Percentiles rank a stretch among this genome's conserved stretches.
Evolutionary conservation across 2,113 vertebrate species (phyloP).

Genomic region (Numenius arquata): DNA sequence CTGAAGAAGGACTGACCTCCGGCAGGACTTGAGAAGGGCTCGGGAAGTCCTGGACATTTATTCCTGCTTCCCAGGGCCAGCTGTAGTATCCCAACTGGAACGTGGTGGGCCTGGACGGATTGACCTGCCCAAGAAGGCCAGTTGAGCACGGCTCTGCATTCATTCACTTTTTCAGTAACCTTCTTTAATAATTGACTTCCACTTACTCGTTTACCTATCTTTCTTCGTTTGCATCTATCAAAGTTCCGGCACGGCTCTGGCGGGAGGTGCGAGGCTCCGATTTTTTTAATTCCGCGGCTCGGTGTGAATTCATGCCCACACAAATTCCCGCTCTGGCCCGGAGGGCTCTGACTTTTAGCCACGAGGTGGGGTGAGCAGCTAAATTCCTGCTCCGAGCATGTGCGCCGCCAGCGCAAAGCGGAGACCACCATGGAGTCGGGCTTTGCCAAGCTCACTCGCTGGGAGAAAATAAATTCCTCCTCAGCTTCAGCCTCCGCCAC

Average conservation of each 20-base stretch:
- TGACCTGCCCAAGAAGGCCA: background rate
- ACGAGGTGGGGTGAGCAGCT: constrained; percentile 64
- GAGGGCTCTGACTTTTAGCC: constrained; percentile 61
- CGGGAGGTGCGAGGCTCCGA: background rate
- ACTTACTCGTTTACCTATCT: constrained; percentile 33
- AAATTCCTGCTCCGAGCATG: constrained; percentile 42
- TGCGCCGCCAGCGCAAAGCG: background rate
- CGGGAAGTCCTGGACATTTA: background rate
- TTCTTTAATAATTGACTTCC: constrained; percentile 20
- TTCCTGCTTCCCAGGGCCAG: background rate
- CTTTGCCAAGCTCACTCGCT: background rate
- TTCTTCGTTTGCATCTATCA: constrained; percentile 2
- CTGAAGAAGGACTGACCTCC: background rate
- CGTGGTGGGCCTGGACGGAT: background rate
- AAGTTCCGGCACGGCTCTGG: background rate
- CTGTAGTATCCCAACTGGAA: background rate
- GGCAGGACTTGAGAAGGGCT: background rate
- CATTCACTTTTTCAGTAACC: constrained; percentile 5
- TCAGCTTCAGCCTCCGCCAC: background rate
- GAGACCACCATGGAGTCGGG: constrained; percentile 17
- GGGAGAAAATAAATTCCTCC: background rate
- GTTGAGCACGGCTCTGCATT: background rate
- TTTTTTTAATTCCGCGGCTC: background rate
- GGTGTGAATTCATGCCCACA: constrained; percentile 30
- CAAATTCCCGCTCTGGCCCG: constrained; percentile 39